Percentiles rank a stretch among this genome's conserved stretches.
phyloP scores from a whole-genome alignment of 1,140 invertebrate genomes.

The Megalonaias nervosa region DNA sequence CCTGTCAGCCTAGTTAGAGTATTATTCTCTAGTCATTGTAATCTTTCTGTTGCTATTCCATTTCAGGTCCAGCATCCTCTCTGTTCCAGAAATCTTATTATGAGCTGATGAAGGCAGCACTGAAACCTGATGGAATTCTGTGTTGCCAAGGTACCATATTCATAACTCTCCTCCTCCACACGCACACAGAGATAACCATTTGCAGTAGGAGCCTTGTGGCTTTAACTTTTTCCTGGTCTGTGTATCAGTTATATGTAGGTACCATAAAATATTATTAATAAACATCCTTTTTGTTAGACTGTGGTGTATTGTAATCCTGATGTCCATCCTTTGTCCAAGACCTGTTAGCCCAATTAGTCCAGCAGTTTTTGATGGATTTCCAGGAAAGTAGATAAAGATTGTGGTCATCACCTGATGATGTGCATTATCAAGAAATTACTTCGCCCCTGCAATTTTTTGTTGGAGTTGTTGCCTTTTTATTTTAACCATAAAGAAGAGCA shows the following conservation, averaged over 20 bases:
- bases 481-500: no score
- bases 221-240: background rate
- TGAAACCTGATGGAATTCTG: conserved; percentile 90
- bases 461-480: no score
- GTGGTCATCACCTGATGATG: no score
- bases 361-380: no score
- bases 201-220: background rate
- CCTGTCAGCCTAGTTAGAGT: background rate
- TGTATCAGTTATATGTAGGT: background rate
- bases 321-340: no score
- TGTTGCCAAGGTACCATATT: conserved; percentile 79
- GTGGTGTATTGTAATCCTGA: background rate
- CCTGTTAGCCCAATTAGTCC: background rate
- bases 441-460: no score
- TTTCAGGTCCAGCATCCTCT: conserved; percentile 77
- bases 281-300: background rate
- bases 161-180: background rate
- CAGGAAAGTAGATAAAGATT: no score
- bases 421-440: no score
- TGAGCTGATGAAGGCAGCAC: conserved; percentile 85
- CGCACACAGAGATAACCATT: background rate
- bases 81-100: conserved; percentile 90
- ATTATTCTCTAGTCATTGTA: background rate
- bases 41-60: background rate
- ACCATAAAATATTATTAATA: background rate